Evolutionary conservation across 2,113 vertebrate genomes (phyloP).

Genomic region (Ciconia boyciana): DNA sequence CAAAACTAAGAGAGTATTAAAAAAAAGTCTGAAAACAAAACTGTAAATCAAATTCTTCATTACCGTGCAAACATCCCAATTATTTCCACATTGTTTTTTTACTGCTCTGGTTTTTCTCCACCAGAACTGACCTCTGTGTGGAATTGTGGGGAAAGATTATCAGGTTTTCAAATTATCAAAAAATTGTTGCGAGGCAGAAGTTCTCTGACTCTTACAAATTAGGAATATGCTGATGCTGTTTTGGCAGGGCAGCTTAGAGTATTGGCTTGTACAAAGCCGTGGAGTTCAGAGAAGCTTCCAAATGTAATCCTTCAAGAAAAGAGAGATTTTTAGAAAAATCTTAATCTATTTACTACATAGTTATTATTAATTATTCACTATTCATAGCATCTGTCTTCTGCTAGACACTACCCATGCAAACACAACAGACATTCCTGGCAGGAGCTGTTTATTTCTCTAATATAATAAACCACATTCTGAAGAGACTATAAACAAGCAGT

Average conservation of each 20-base stretch:
- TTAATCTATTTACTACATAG: not conserved
- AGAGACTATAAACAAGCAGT: not conserved
- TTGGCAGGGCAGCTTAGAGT: not conserved
- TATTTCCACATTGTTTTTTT: not conserved
- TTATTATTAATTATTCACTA: not conserved
- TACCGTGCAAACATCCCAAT: not conserved
- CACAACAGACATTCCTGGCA: not conserved
- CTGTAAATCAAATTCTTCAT: slow-evolving; percentile 25
- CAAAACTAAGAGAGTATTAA: not conserved
- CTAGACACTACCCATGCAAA: not conserved
- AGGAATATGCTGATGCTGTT: not conserved
- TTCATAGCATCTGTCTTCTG: not conserved
- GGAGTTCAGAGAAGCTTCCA: not conserved
- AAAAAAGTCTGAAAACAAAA: slow-evolving; percentile 24
- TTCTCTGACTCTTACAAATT: not conserved
- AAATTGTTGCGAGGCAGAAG: not conserved
- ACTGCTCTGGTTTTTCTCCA: not conserved
- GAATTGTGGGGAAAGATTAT: not conserved
- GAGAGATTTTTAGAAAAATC: not conserved
- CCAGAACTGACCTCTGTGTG: not conserved
- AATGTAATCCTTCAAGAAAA: not conserved
- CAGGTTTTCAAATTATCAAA: not conserved
- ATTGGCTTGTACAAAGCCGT: not conserved
- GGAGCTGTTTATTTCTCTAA: not conserved
- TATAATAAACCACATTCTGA: not conserved